phyloP scores from a whole-genome alignment of 2,888 invertebrate species.

The Strigamia transsilvanica region DNA sequence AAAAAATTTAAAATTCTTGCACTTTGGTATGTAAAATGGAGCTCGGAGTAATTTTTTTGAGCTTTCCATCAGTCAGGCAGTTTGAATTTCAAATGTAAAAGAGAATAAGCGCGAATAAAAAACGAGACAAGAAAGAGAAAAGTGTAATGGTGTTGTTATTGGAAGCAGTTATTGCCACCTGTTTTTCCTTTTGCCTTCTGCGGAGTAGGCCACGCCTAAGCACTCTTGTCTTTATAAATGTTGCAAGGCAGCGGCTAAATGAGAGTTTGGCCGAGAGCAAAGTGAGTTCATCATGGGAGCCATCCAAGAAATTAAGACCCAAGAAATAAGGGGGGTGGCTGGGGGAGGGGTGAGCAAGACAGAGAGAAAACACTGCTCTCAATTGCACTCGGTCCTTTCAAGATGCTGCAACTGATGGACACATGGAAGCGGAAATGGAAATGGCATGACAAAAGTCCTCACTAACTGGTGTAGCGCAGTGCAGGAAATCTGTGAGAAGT shows the following conservation, averaged over 20 bases:
- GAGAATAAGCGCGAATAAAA: background rate
- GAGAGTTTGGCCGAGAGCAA: conserved; percentile 49
- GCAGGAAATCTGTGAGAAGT: conserved; percentile 35
- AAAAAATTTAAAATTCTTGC: too few species aligned
- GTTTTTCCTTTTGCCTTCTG: conserved; percentile 40
- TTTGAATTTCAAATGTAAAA: conserved; percentile 14
- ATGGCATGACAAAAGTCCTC: conserved; percentile 38
- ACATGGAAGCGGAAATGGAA: conserved; percentile 41
- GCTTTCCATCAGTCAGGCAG: background rate
- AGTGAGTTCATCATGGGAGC: conserved; percentile 49
- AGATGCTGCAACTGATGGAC: conserved; percentile 36
- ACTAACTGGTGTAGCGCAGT: conserved; percentile 5
- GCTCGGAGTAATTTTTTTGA: background rate
- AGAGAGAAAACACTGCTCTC: background rate
- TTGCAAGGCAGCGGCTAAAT: conserved; percentile 49
- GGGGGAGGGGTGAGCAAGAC: background rate
- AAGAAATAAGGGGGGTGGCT: background rate
- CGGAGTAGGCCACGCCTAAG: conserved; percentile 37
- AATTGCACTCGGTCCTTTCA: conserved; percentile 31
- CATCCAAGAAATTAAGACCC: conserved; percentile 45
- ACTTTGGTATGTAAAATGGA: background rate
- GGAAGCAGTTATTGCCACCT: conserved; percentile 49
- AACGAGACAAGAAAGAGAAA: conserved; percentile 3
- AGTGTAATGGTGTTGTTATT: conserved; percentile 34
- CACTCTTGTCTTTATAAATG: conserved; percentile 47